Evolutionary conservation across 2,888 invertebrate genomes (phyloP).

Genomic region (Parnassius orleans): DNA sequence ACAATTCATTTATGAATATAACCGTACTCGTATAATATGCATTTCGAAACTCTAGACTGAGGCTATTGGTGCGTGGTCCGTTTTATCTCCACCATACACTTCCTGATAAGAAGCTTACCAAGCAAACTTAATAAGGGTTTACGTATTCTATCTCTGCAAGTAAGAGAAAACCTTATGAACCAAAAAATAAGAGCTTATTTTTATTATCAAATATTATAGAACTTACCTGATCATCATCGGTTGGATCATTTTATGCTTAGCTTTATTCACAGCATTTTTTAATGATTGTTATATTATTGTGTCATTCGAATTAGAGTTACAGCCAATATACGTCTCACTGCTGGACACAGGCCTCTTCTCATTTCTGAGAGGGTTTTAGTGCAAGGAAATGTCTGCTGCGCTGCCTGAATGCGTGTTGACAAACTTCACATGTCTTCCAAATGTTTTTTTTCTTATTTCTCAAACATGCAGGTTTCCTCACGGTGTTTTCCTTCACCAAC

Average conservation of each 20-base stretch:
- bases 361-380: no score
- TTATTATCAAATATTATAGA: constrained; percentile 38
- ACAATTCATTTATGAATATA: constrained; percentile 37
- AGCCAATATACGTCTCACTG: no score
- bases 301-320: no score
- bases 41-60: constrained; percentile 51
- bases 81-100: constrained; percentile 75
- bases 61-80: constrained; percentile 60
- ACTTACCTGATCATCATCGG: constrained; percentile 48
- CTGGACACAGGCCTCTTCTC: no score
- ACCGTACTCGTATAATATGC: constrained; percentile 62
- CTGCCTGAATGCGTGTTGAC: no score
- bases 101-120: constrained; percentile 76
- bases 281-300: no score
- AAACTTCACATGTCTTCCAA: no score
- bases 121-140: constrained; percentile 71
- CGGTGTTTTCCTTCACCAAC: no score
- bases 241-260: constrained; percentile 52
- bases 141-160: constrained; percentile 43
- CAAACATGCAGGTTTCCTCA: no score
- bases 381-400: no score
- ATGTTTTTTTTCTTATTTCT: no score
- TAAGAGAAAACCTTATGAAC: constrained; percentile 55
- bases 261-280: constrained; percentile 39
- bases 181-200: constrained; percentile 52